Percentiles rank a stretch among this genome's conserved stretches.
These are phyloP conservation scores for Penelope pileata DNA, from an alignment of 2,113 vertebrate species.

Conservation along the genomic window DNA sequence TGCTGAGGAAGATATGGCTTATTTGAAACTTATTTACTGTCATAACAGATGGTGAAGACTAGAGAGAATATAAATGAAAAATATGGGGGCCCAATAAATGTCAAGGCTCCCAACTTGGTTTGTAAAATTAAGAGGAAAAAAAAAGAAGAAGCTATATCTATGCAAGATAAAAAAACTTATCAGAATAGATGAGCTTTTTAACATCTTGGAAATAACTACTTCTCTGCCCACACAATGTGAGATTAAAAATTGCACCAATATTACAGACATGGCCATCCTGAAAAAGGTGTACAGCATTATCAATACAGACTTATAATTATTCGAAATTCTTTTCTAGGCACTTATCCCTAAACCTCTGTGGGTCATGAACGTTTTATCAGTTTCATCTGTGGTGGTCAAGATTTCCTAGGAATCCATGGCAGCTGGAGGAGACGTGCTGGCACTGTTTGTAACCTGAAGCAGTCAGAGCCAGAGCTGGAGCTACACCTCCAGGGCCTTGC, in stretches of 20 bases:
- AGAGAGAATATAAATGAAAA: slow-evolving; percentile 74
- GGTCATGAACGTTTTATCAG: neutral
- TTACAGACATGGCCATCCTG: neutral
- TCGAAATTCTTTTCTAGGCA: neutral
- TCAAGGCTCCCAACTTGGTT: slow-evolving; percentile 66
- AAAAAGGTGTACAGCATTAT: neutral
- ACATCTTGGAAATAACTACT: slow-evolving; percentile 60
- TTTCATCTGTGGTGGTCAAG: neutral
- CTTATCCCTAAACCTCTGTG: neutral
- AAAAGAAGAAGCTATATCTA: slow-evolving; percentile 49
- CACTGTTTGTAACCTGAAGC: neutral
- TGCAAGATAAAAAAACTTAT: slow-evolving; percentile 57
- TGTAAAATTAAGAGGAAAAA: slow-evolving; percentile 56
- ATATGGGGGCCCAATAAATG: slow-evolving; percentile 75
- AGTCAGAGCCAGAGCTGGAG: neutral
- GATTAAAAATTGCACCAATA: slow-evolving; percentile 41
- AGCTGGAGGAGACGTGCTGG: neutral
- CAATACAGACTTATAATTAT: neutral
- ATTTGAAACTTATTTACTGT: slow-evolving; percentile 74
- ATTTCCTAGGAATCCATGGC: neutral
- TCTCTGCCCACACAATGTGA: slow-evolving; percentile 24
- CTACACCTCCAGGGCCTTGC: neutral
- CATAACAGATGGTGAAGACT: slow-evolving; percentile 74
- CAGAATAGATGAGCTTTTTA: slow-evolving; percentile 66
- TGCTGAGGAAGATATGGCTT: slow-evolving; percentile 73